Conservation (phyloP, 2,113 vertebrate species). For the Ceratotherium simum region DNA sequence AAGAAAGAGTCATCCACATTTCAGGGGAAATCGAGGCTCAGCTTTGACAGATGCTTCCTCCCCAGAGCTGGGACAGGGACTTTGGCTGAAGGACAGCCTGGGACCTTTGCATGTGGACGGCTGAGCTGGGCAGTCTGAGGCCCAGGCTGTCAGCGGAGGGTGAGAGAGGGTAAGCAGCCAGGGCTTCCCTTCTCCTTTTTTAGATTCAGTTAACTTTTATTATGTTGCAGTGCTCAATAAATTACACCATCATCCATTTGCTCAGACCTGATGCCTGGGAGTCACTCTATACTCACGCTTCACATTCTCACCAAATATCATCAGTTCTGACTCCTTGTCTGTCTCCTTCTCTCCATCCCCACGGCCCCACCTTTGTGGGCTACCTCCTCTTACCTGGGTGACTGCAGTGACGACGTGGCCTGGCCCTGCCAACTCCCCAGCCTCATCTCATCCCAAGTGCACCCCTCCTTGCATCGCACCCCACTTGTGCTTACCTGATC, state of each 20-base stretch:
- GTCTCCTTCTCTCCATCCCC: not conserved
- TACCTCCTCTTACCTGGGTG: not conserved
- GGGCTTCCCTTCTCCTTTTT: not conserved
- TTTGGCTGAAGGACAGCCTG: not conserved
- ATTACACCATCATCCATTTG: not conserved
- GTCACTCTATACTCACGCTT: not conserved
- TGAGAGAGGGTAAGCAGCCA: not conserved
- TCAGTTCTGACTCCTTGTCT: not conserved
- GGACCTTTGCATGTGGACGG: not conserved
- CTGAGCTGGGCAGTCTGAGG: not conserved
- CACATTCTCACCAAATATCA: not conserved
- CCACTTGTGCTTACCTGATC: accelerated
- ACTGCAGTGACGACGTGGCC: not conserved
- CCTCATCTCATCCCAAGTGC: not conserved
- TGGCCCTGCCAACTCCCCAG: not conserved
- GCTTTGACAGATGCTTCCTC: not conserved
- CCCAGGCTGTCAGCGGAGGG: not conserved
- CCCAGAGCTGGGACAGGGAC: not conserved
- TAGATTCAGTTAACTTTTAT: not conserved
- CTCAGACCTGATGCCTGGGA: not conserved
- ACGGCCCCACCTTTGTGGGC: no score
- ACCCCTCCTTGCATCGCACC: not conserved
- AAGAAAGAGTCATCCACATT: not conserved
- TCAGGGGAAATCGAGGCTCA: not conserved
- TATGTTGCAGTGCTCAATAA: not conserved